phyloP scores from a whole-genome alignment of 2,113 vertebrate species.

The Laterallus jamaicensis region DNA sequence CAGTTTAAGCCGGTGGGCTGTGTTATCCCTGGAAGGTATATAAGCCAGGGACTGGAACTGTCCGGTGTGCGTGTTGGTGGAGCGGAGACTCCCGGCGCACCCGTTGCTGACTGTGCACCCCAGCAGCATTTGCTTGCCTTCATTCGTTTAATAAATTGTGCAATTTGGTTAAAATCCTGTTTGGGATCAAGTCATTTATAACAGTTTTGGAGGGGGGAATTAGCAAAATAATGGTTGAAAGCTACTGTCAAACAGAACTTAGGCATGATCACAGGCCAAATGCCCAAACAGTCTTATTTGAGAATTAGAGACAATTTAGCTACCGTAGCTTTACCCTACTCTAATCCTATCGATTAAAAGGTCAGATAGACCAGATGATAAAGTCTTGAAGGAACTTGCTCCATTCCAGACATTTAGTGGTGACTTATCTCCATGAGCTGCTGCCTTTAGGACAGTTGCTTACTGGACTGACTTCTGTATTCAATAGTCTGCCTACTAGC shows the following conservation, averaged over 20 bases:
- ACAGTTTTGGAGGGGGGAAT: background rate
- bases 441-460: background rate
- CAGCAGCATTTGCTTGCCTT: no score
- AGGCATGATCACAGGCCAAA: background rate
- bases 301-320: background rate
- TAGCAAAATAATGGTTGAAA: background rate
- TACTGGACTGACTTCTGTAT: background rate
- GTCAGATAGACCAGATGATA: background rate
- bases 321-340: background rate
- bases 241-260: background rate
- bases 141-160: no score
- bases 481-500: background rate
- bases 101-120: no score
- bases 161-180: no score
- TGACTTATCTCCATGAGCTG: background rate
- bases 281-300: background rate
- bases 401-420: background rate
- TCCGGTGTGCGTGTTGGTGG: no score
- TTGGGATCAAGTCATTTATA: no score
- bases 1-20: no score
- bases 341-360: background rate
- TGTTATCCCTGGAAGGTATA: no score
- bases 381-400: background rate
- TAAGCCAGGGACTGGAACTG: no score
- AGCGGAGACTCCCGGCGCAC: no score